phyloP scores from a whole-genome alignment of 1,140 invertebrate genomes.

The Anoplophora glabripennis region DNA sequence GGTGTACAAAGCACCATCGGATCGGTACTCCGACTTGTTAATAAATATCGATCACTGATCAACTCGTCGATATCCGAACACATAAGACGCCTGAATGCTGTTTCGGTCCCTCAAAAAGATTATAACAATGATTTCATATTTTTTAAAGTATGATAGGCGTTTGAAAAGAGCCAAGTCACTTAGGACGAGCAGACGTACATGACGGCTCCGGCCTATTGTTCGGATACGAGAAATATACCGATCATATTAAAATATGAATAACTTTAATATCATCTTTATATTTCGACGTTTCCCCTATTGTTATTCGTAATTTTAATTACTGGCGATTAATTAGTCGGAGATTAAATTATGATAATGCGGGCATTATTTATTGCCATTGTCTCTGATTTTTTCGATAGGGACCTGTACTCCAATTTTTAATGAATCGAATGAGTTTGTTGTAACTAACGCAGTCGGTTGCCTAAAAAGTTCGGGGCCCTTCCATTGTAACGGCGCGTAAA shows the following conservation, averaged over 20 bases:
- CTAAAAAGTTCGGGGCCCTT: too few relatives aligned
- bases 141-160: constrained; percentile 6
- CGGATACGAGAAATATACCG: constrained; percentile 5
- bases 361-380: too few relatives aligned
- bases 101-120: constrained; percentile 7
- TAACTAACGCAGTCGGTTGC: too few relatives aligned
- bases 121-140: constrained; percentile 8
- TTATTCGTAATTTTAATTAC: background rate
- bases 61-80: background rate
- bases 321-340: too few relatives aligned
- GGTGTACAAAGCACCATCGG: too few relatives aligned
- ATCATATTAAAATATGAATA: constrained; percentile 2
- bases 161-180: constrained; percentile 3
- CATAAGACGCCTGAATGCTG: constrained; percentile 4
- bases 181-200: constrained; percentile 3
- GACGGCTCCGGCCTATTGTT: constrained; percentile 2
- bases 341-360: too few relatives aligned
- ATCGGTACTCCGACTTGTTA: too few relatives aligned
- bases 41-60: background rate
- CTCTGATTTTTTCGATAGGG: too few relatives aligned
- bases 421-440: too few relatives aligned
- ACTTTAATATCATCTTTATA: background rate
- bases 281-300: background rate
- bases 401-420: too few relatives aligned
- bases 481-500: too few relatives aligned